phyloP scores from a whole-genome alignment of 2,113 vertebrate species.

The Charadrius vociferus region DNA sequence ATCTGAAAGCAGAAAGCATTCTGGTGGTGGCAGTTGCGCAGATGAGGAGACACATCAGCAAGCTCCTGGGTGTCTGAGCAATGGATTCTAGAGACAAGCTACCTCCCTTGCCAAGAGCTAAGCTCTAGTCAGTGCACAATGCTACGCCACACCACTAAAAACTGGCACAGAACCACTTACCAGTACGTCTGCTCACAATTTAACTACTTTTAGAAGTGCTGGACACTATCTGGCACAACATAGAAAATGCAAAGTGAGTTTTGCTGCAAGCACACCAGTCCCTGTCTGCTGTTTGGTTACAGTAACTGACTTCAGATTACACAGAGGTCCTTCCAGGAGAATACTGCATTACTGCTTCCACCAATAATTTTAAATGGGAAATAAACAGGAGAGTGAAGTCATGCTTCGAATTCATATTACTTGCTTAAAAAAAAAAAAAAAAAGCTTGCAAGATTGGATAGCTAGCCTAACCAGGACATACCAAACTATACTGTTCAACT shows the following conservation, averaged over 20 bases:
- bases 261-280: conserved; percentile 10
- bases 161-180: neutral
- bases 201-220: neutral
- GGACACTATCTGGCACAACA: neutral
- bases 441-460: neutral
- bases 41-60: neutral
- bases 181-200: neutral
- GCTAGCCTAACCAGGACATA: neutral
- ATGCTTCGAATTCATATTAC: neutral
- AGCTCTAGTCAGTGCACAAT: neutral
- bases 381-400: neutral
- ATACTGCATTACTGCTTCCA: neutral
- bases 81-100: neutral
- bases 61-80: neutral
- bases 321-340: neutral
- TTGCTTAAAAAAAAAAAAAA: neutral
- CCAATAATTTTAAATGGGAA: neutral
- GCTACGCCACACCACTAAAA: neutral
- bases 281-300: neutral
- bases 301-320: neutral
- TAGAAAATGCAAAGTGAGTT: conserved; percentile 33
- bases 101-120: neutral
- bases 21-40: neutral
- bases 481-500: neutral
- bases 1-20: neutral